phyloP scores from a whole-genome alignment of 2,797 vertebrate species.

The Schizopygopsis malacanthus region DNA sequence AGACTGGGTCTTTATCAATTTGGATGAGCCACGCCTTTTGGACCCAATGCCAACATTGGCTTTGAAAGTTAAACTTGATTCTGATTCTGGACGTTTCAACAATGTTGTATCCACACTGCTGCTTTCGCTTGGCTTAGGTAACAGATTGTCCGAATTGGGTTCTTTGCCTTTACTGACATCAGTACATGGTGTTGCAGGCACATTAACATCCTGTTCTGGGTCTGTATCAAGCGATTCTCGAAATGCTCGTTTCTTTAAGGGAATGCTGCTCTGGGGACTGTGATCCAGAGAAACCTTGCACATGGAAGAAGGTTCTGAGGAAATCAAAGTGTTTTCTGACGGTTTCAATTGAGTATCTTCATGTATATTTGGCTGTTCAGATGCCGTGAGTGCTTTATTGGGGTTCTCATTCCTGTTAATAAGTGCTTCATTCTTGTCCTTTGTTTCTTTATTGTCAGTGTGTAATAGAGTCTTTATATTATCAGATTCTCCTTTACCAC shows the following conservation, averaged over 20 bases:
- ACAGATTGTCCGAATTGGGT: slow-evolving; percentile 35
- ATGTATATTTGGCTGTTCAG: slow-evolving; percentile 41
- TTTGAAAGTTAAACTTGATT: slow-evolving; percentile 14
- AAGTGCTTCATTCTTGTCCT: slow-evolving; percentile 47
- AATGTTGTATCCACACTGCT: not conserved
- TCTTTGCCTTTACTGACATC: slow-evolving; percentile 51
- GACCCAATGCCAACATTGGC: not conserved
- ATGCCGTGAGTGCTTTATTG: slow-evolving; percentile 35
- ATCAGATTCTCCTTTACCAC: not conserved
- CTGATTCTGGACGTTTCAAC: not conserved
- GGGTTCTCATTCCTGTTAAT: slow-evolving; percentile 46
- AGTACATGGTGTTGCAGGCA: slow-evolving; percentile 42
- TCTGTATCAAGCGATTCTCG: slow-evolving; percentile 75
- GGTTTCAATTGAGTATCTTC: slow-evolving; percentile 49
- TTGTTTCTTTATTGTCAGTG: slow-evolving; percentile 42
- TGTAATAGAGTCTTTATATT: slow-evolving; percentile 16
- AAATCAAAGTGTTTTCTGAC: slow-evolving; percentile 63
- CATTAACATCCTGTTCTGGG: slow-evolving; percentile 65
- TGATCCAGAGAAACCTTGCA: slow-evolving; percentile 65
- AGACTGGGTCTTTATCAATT: slow-evolving; percentile 16
- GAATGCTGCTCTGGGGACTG: slow-evolving; percentile 78
- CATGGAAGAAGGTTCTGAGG: slow-evolving; percentile 57
- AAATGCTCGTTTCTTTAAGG: slow-evolving; percentile 83
- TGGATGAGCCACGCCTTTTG: slow-evolving; percentile 28
- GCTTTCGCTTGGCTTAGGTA: slow-evolving; percentile 3